A percentile compares a stretch with the other conserved stretches of the same genome.
Conservation (phyloP, 2,113 vertebrate species). For the Xenus cinereus region DNA sequence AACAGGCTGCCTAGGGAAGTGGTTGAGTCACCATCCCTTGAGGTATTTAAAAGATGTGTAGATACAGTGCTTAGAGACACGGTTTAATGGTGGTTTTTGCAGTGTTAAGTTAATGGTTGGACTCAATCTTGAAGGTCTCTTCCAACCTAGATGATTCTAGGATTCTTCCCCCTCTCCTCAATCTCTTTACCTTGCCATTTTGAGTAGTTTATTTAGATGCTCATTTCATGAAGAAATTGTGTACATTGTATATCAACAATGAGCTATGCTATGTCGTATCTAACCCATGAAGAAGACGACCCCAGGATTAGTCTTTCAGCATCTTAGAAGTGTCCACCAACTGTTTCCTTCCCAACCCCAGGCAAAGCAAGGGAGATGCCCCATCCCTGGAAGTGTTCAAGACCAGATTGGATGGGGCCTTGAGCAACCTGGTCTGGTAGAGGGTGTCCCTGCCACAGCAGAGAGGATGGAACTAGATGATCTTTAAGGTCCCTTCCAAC, state of each 20-base stretch:
- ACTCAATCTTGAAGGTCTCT: too few relatives aligned
- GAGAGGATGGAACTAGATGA: neutral
- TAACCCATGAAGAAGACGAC: neutral
- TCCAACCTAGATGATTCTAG: too few relatives aligned
- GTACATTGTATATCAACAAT: too few relatives aligned
- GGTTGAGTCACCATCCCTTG: too few relatives aligned
- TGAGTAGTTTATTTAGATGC: neutral
- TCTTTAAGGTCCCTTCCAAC: neutral
- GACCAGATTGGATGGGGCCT: neutral
- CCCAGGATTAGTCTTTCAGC: neutral
- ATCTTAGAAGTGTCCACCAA: neutral
- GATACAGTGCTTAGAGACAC: too few relatives aligned
- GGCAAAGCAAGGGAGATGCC: neutral
- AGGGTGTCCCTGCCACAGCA: neutral
- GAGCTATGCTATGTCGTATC: neutral
- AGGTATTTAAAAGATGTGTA: too few relatives aligned
- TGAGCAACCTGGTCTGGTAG: neutral
- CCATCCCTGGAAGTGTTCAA: neutral
- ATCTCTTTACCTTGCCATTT: neutral
- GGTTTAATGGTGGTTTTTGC: too few relatives aligned
- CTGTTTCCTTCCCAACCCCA: neutral
- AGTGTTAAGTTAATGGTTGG: too few relatives aligned
- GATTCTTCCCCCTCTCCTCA: too few relatives aligned
- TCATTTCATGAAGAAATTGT: neutral
- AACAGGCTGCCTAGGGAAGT: too few relatives aligned